Evolutionary conservation across 2,113 vertebrate genomes (phyloP).

Genomic region (Apus apus): DNA sequence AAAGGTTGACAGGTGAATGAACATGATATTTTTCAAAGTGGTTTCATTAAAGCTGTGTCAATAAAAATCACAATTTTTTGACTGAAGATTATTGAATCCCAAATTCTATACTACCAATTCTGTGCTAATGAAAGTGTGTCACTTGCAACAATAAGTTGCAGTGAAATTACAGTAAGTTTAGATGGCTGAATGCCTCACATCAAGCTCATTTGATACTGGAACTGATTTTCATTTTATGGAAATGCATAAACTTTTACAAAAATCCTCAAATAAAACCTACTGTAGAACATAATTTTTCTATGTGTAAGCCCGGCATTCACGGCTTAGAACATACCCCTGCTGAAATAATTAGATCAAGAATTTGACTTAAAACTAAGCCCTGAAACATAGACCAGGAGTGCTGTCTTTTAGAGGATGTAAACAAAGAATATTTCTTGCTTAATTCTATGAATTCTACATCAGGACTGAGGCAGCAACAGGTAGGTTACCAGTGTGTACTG

Average conservation of each 20-base stretch:
- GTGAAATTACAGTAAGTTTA: background rate
- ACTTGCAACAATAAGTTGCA: background rate
- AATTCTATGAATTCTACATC: background rate
- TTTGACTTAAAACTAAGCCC: background rate
- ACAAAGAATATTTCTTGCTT: background rate
- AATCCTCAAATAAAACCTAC: background rate
- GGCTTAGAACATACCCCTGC: background rate
- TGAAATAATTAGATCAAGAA: background rate
- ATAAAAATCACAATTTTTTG: background rate
- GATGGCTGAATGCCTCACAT: background rate
- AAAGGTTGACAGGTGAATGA: background rate
- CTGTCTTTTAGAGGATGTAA: background rate
- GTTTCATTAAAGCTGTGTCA: background rate
- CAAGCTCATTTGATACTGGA: background rate
- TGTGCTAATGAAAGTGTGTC: background rate
- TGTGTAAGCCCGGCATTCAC: background rate
- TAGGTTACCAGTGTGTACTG: background rate
- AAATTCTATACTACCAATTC: background rate
- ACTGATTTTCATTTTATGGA: background rate
- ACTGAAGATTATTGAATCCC: background rate
- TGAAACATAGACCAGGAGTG: background rate
- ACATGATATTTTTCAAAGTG: background rate
- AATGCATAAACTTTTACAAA: background rate
- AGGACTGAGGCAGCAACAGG: background rate
- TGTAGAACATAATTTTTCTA: background rate